Evolutionary conservation across 1,140 invertebrate species (phyloP).

Genomic region (Leptopilina clavipes): DNA sequence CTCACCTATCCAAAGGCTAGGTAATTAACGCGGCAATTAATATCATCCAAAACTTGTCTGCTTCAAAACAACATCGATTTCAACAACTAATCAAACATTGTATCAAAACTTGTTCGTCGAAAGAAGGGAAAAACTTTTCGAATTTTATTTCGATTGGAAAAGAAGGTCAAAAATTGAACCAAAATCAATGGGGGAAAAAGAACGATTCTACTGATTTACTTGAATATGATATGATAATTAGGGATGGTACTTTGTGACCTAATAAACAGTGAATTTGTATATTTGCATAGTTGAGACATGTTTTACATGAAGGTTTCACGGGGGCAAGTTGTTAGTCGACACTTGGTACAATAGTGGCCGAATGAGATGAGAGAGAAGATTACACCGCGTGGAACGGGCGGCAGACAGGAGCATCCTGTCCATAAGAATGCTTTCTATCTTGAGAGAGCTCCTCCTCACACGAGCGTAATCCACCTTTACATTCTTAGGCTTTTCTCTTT

Average conservation of each 20-base stretch:
- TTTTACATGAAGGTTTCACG: conserved; percentile 47
- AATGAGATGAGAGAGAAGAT: conserved; percentile 69
- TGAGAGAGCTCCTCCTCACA: conserved; percentile 55
- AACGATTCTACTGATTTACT: no score
- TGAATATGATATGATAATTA: no score
- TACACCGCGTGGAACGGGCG: conserved; percentile 63
- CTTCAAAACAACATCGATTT: no score
- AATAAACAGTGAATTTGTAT: conserved; percentile 1
- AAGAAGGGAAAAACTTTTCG: neutral
- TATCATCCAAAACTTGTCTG: no score
- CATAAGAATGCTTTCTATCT: conserved; percentile 68
- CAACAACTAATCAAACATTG: no score
- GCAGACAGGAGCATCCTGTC: conserved; percentile 67
- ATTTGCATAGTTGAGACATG: conserved; percentile 6
- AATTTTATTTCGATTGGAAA: no score
- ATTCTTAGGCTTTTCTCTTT: conserved; percentile 35
- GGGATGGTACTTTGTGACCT: no score
- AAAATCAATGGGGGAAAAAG: no score
- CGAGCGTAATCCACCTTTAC: conserved; percentile 58
- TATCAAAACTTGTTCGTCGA: no score
- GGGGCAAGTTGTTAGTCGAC: conserved; percentile 64
- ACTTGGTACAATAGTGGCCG: conserved; percentile 62
- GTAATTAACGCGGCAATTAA: neutral
- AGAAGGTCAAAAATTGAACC: no score
- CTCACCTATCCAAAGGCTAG: conserved; percentile 3